Evolutionary conservation across 2,797 vertebrate species (phyloP).

Genomic region (Rachycentron canadum): DNA sequence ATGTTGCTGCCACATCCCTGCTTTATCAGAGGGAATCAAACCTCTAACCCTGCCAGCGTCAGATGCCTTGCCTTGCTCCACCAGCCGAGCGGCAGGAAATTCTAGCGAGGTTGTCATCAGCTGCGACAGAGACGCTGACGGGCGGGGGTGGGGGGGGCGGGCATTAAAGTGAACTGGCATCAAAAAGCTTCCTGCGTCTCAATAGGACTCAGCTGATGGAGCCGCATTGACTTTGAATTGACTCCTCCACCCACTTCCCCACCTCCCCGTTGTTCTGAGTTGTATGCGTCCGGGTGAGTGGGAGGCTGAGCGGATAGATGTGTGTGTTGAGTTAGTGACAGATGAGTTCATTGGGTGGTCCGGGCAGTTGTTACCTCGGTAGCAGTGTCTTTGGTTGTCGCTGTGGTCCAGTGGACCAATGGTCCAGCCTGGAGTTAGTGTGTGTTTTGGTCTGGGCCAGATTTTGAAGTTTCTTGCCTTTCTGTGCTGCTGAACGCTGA

Average conservation of each 20-base stretch:
- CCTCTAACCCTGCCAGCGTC: background rate
- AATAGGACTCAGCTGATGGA: constrained; percentile 45
- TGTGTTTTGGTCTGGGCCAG: background rate
- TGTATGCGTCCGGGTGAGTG: constrained; percentile 37
- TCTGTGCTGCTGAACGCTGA: background rate
- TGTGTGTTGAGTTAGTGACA: constrained; percentile 53
- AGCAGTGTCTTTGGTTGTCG: background rate
- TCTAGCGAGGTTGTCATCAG: background rate
- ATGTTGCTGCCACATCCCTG: background rate
- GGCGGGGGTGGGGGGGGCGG: background rate
- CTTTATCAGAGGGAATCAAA: constrained; percentile 8
- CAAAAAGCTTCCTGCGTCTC: constrained; percentile 54
- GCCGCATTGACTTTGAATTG: constrained; percentile 63
- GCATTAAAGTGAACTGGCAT: constrained; percentile 22
- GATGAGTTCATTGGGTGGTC: constrained; percentile 72
- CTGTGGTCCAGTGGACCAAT: background rate
- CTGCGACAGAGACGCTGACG: background rate
- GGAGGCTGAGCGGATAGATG: constrained; percentile 20
- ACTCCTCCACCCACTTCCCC: constrained; percentile 67
- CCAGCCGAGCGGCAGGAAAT: background rate
- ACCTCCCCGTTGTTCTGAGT: constrained; percentile 53
- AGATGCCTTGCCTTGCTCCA: constrained; percentile 5
- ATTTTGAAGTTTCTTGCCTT: background rate
- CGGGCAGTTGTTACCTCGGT: constrained; percentile 11
- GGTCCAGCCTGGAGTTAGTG: background rate